Base-by-base conservation (phyloP, 2,888 invertebrate genomes). In the Drosophila leonis region DNA sequence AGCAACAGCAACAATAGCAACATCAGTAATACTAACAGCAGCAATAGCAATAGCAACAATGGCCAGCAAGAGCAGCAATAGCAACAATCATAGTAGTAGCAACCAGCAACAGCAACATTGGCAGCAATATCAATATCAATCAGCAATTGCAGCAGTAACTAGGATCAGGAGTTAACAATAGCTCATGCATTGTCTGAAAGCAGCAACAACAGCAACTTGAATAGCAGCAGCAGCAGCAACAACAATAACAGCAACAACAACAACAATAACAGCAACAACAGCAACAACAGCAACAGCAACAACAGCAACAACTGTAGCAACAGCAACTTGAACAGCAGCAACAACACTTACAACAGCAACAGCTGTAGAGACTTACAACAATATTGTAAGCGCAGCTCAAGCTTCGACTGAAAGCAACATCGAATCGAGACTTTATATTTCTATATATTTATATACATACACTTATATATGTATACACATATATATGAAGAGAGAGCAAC, bases 341-440 rank as follows among this genome's bases (percentile, higher is more conserved):
- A 8, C 44, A 44, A 24, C 24, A 24, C 24, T 24, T 24, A 24
- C 20, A 44, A 8, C 46, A 48, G 49, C 49, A 49, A 49, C 49
- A 49, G 31, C 49, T 51, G 51, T 52, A 20, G 18, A 35, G 18
- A 8, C 51, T 52, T 52, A 52, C 51, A 35, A 15, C 35, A 33
- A 52, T 9, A 20, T 24, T 35, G 51, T 15, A 51, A 51, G 51
- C 51, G 51, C 33, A 51, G 51, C 49, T 49, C 31, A 18, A n/a
- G 51, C 33, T 24, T 8, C 51, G 15, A 33, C 20, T 13, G 33
- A 24, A 20, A 49, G 31, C 41, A 31, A 18, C 33, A 51, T 15
- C 33, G 35, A 24, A 52, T 24, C 35, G 51, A 52, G 20, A 20
- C 51, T 52, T 52, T 29, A 42, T 60, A 42, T 31, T 18, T 31